A percentile compares a stretch with the other conserved stretches of the same genome.
Evolutionary conservation across 1,140 invertebrate genomes (phyloP).

Genomic region (Zophobas atratus): DNA sequence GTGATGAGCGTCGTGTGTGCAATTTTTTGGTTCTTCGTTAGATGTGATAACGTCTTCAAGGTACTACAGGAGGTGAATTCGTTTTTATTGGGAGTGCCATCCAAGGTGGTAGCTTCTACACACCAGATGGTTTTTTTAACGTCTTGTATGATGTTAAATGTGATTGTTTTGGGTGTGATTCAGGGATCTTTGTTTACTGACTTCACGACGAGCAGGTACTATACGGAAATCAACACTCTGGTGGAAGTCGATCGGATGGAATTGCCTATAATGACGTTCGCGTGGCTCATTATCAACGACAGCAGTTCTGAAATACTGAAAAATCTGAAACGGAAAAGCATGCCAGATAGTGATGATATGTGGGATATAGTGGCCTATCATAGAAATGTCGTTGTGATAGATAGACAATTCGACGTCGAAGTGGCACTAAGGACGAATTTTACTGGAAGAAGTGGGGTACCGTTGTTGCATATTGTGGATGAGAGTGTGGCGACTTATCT

Average conservation of each 20-base stretch:
- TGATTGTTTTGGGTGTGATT: conserved; percentile 22
- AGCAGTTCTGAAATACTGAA: conserved; percentile 11
- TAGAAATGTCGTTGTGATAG: conserved; percentile 37
- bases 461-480: conserved; percentile 50
- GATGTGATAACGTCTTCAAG: background rate
- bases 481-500: conserved; percentile 41
- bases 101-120: background rate
- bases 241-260: conserved; percentile 35
- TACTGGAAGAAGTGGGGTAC: conserved; percentile 25
- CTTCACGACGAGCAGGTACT: conserved; percentile 23
- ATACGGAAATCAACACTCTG: conserved; percentile 52
- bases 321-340: background rate
- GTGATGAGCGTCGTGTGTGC: background rate
- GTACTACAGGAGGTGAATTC: background rate
- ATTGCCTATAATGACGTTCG: conserved; percentile 37
- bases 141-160: conserved; percentile 18
- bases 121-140: background rate
- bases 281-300: conserved; percentile 7
- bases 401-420: conserved; percentile 41
- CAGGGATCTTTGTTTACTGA: conserved; percentile 22
- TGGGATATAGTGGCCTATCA: conserved; percentile 21
- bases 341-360: conserved; percentile 1
- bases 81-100: background rate
- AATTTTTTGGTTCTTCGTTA: background rate
- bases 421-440: conserved; percentile 15